Percentiles rank a stretch among this genome's conserved stretches.
Conservation (phyloP, 2,888 invertebrate genomes). For the Clusia tigrina region DNA sequence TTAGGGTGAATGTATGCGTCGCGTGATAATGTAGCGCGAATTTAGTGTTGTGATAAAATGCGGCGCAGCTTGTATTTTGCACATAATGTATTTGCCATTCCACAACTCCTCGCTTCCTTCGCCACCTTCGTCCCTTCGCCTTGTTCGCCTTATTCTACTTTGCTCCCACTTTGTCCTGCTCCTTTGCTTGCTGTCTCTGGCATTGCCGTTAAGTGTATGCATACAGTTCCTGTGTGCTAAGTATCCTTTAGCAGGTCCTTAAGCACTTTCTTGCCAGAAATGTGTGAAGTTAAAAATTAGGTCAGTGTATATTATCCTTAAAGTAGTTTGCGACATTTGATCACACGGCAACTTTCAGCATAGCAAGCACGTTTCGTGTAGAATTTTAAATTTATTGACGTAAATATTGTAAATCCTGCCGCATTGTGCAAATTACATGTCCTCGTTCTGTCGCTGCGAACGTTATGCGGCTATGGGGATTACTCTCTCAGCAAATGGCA, state of each 20-base stretch:
- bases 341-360: not conserved
- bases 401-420: not conserved
- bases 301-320: not conserved
- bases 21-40: not conserved
- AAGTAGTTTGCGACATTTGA: not conserved
- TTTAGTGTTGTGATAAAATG: constrained; percentile 9
- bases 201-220: not conserved
- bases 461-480: too few relatives aligned
- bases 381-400: not conserved
- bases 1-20: not conserved
- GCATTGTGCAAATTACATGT: too few relatives aligned
- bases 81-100: not conserved
- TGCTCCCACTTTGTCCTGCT: not conserved
- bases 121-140: not conserved
- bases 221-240: not conserved
- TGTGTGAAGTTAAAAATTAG: constrained; percentile 7
- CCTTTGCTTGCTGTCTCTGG: not conserved
- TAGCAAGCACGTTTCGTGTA: not conserved
- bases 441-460: too few relatives aligned
- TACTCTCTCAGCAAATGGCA: too few relatives aligned
- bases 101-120: not conserved
- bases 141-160: not conserved
- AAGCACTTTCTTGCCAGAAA: not conserved
- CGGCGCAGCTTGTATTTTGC: not conserved
- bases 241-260: not conserved